Percentiles rank a stretch among this genome's conserved stretches.
These are phyloP conservation scores for Manis pentadactyla DNA, from an alignment of 2,797 vertebrate species.

Conservation along the genomic window DNA sequence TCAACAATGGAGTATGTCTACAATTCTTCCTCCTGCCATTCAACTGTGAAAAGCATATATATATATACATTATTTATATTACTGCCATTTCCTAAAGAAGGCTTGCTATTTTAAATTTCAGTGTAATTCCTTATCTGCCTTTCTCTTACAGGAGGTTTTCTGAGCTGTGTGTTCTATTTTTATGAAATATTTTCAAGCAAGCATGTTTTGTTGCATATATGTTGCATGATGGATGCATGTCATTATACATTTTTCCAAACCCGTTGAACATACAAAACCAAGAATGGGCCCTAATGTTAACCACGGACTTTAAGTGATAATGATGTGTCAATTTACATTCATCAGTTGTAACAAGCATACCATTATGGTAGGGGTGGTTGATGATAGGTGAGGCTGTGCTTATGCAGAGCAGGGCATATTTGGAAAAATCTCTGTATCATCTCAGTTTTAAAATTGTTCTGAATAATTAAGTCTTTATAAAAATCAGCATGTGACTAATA, in stretches of 20 bases:
- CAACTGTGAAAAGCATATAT: background rate
- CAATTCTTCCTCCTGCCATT: background rate
- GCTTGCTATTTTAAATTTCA: background rate
- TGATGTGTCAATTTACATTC: background rate
- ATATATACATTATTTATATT: constrained; percentile 37
- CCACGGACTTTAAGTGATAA: background rate
- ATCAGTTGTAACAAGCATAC: background rate
- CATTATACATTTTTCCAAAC: background rate
- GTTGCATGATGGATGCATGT: background rate
- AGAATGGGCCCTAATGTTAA: too few species aligned
- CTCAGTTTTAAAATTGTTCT: background rate
- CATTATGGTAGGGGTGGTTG: accelerated
- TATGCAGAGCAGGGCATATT: too few species aligned
- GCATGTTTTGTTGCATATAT: background rate
- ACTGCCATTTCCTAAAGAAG: background rate
- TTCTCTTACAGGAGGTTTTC: background rate
- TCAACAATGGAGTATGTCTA: background rate
- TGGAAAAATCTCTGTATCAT: background rate
- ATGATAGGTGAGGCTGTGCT: background rate
- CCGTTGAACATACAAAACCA: background rate
- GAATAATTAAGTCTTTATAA: background rate
- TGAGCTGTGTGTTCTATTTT: background rate
- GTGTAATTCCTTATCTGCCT: background rate
- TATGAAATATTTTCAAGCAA: background rate
- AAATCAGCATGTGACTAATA: background rate